Percentiles rank a stretch among this genome's conserved stretches.
Evolutionary conservation across 2,888 invertebrate genomes (phyloP).

Genomic region (Monoplex corrugatus): DNA sequence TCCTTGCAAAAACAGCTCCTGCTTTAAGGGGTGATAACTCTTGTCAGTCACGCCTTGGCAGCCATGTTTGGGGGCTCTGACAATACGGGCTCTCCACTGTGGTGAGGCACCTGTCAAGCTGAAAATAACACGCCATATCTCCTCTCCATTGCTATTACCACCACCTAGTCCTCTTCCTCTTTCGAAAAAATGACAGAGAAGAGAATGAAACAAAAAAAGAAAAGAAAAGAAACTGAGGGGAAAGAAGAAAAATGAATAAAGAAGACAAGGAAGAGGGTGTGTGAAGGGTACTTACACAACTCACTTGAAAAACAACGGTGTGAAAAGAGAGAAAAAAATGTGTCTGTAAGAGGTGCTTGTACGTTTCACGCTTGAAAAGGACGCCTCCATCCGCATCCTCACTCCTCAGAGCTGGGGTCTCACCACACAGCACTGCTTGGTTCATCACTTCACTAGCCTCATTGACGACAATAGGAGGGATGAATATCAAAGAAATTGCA

Average conservation of each 20-base stretch:
- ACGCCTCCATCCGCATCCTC: background rate
- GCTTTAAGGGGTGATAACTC: constrained; percentile 41
- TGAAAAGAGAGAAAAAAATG: too few species aligned
- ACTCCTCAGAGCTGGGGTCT: background rate
- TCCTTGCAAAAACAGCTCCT: constrained; percentile 25
- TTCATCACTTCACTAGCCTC: background rate
- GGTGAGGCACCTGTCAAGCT: constrained; percentile 17
- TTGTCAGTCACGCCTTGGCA: constrained; percentile 43
- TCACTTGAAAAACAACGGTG: background rate
- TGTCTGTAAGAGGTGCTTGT: too few species aligned
- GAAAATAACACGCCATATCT: background rate
- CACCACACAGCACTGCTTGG: background rate
- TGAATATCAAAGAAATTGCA: constrained; percentile 4
- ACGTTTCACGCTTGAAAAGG: background rate
- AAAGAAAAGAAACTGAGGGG: background rate
- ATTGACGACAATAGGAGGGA: background rate
- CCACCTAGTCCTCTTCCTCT: background rate
- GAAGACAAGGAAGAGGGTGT: background rate
- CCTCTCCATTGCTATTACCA: background rate
- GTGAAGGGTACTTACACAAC: background rate
- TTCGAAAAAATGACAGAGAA: too few species aligned
- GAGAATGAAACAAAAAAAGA: background rate
- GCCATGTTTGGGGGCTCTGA: constrained; percentile 4
- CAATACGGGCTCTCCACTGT: constrained; percentile 31
- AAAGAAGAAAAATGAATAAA: background rate